Base-by-base conservation (phyloP, 2,113 vertebrate genomes). In the Gadus chalcogrammus region DNA sequence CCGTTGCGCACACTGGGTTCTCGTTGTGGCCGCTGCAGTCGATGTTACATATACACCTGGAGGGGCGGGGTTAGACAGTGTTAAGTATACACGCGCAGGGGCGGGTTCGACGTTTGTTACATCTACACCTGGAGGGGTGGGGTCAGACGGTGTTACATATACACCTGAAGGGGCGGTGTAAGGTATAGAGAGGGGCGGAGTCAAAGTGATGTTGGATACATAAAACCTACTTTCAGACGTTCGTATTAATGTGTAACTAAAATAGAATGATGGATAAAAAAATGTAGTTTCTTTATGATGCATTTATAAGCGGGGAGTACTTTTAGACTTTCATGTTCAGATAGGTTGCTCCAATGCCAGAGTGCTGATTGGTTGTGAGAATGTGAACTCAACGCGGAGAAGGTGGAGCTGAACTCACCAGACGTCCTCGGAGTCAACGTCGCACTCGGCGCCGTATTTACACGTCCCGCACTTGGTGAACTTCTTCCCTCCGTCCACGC, bases 1-100 rank as follows among this genome's bases (percentile, higher is more conserved):
- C 96, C 11, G 95, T 97, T 83, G 94, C 96, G 67, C 96, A 98
- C 0, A 98, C 96, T 0, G 95, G 94, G 86, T 98, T 98, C 77
- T 97, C 95, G 56, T 97, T 98, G 90, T 96, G 95, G n/a, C 96
- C 95, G 55, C 95, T 98, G 93, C 96, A 98, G 90, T 97, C 95
- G 85, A 98, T 98, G 85, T 98, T 98, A 84, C 96, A 98, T 0
- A 98, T 96, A 89, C 96, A 98, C 90, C 96, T 98, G 88, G 82
- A 76, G 81, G 76, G 77, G 83, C 72, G 89, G 78, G 81, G 42
- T 48, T 48, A 48, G 42, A 48, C 9, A 9, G 8, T 12, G 85
- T 98, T 98, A 85, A 95, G 98, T 0, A 98, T 96, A 89, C 96
- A 98, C 89, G 96, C 97, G 88, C 82, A 75, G 81, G 76, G 77